Base-by-base conservation (phyloP, 2,113 vertebrate genomes). In the Setophaga petechia region DNA sequence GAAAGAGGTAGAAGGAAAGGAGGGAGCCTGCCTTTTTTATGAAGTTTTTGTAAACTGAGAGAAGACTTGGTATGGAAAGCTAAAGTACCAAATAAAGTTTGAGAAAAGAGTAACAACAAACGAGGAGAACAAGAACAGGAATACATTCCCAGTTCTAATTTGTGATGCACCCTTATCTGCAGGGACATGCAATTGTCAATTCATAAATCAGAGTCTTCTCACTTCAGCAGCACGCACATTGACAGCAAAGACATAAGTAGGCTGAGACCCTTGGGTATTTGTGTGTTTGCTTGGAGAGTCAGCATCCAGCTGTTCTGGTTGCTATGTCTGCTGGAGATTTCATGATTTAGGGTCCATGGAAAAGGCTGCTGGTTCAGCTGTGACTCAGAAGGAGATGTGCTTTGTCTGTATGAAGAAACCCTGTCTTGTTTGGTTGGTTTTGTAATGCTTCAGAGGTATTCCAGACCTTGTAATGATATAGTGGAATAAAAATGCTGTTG, bases 211-310 rank as follows among this genome's bases (percentile, higher is more conserved):
- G 91, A 85, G 68, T 35, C 76, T 67, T 61, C 73, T 89, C 80
- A 92, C 86, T 89, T 89, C 72, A 52, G 69, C 46, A 30, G 84
- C 80, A 89, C 7, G 30, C 52, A 92, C 80, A 89, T 17, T 69
- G 86, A 88, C 88, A 94, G 90, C 65, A 84, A 86, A 93, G 80
- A 84, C 27, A 1, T 13, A 92, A 94, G 77, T 49, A 91, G 89
- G 84, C 73, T 94, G 86, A 90, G 57, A 47, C 96, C 89, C 91
- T 37, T n/a, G 87, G 87, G 89, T 89, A 89, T 91, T 73, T 63
- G 47, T 74, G 59, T 69, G 58, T 84, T 92, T 81, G 71, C 77
- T 41, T 67, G 14, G 66, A 86, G 59, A 90, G 49, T 24, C 66
- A 76, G 84, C 68, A 96, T 92, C 37, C 84, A 94, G 77, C 76